Base-by-base conservation (phyloP, 53 echinoderm and acorn worm species). In the Luidia sarsii region DNA sequence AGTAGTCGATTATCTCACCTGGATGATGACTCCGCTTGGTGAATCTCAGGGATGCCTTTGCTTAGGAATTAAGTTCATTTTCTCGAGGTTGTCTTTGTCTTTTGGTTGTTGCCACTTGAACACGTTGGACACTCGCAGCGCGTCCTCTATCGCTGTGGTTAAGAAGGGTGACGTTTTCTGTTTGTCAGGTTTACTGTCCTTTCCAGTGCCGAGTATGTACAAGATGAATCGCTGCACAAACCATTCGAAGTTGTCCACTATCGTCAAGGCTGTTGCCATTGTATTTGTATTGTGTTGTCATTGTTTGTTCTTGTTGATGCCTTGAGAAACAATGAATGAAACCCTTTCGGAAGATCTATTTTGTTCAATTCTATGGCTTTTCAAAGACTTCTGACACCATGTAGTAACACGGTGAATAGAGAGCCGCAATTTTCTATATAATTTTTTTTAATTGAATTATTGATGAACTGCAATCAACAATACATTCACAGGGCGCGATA, bases 1-100 rank as follows among this genome's bases (percentile, higher is more conserved):
- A n/a, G n/a, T n/a, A n/a, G n/a, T n/a, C 57, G n/a, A 82, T 66
- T 48, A 14, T 83, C 49, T 73, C 82, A 72, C 59, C 73, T 18
- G 41, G 32, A 28, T 72, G 49, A 53, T 88, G 88, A 35, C 53
- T 41, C 29, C 59, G 50, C 1, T 38, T 66, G 39, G 72, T 60
- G 46, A 88, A 66, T n/a, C 59, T 57, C 29, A 8, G 14, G 23
- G 3, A 29, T 8, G 57, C 24, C 24, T 28, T 29, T 29, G 2
- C 27, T 35, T 4, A 20, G 59, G 59, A 7, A 39, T 77, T 60
- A 35, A 38, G 23, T 77, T 35, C 21, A 77, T 57, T 61, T 77
- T 77, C 8, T 33, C 38, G n/a, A 80, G 80, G 37, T 64, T 80
- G 1, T 80, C 37, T 62, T 64, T 63, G n/a, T 80, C 80, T 28